Percentiles rank a stretch among this genome's conserved stretches.
phyloP scores from a whole-genome alignment of 2,797 vertebrate species.

The Micromesistius poutassou region DNA sequence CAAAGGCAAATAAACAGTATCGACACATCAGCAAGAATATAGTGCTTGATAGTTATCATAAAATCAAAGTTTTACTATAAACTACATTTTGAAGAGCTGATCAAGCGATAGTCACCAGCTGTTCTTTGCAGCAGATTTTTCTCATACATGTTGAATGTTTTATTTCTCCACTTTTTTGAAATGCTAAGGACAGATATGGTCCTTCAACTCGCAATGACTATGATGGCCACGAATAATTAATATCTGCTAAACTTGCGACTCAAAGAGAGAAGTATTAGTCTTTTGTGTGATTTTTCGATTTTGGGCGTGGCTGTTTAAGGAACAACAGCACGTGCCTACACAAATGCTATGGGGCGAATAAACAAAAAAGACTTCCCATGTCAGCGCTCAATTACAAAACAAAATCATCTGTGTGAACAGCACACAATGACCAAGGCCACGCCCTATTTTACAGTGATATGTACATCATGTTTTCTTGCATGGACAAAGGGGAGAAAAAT shows the following conservation, averaged over 20 bases:
- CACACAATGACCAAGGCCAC: constrained; percentile 34
- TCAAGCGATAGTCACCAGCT: constrained; percentile 42
- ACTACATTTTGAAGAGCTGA: background rate
- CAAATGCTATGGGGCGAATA: constrained; percentile 7
- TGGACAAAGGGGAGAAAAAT: background rate
- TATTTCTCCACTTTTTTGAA: constrained; percentile 32
- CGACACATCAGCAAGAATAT: background rate
- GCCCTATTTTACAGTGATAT: constrained; percentile 38
- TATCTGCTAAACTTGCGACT: constrained; percentile 45
- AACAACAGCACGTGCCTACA: constrained; percentile 26
- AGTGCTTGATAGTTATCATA: background rate
- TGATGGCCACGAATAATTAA: constrained; percentile 60
- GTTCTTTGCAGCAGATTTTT: constrained; percentile 44
- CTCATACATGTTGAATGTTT: constrained; percentile 47
- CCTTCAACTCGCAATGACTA: constrained; percentile 51
- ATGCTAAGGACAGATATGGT: constrained; percentile 41
- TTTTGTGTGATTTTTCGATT: constrained; percentile 18
- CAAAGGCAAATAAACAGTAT: background rate
- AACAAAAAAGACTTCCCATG: constrained; percentile 43
- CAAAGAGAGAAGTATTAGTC: constrained; percentile 37
- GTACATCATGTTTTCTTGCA: constrained; percentile 28
- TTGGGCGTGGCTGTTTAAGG: constrained; percentile 21
- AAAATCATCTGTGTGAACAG: constrained; percentile 20
- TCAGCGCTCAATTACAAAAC: constrained; percentile 36
- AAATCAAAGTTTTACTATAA: background rate